Conservation (phyloP, 2,888 invertebrate genomes). For the Zygothrica quintamaculata region DNA sequence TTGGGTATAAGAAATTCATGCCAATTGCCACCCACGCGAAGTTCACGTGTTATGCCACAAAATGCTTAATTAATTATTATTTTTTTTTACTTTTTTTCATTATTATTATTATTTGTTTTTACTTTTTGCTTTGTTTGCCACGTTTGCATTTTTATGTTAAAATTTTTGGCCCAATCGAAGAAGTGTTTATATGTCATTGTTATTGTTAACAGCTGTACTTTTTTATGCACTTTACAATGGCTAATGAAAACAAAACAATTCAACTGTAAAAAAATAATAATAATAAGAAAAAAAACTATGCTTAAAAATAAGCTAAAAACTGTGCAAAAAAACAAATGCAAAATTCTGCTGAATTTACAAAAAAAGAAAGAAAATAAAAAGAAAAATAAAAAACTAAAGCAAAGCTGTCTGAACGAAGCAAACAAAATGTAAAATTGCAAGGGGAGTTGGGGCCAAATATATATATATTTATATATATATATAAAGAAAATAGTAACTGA, state of each 20-base stretch:
- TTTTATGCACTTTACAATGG: constrained; percentile 64
- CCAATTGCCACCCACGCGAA: constrained; percentile 47
- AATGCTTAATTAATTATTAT: constrained; percentile 77
- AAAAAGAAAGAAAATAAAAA: too few species aligned
- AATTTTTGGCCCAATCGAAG: background rate
- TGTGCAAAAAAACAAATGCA: constrained; percentile 24
- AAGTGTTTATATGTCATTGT: constrained; percentile 67
- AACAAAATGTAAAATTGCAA: constrained; percentile 41
- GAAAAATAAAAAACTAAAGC: constrained; percentile 24
- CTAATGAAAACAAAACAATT: constrained; percentile 52
- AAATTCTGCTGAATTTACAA: constrained; percentile 63
- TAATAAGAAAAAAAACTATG: constrained; percentile 12
- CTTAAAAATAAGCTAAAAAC: constrained; percentile 30
- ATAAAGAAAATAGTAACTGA: background rate
- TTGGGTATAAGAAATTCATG: constrained; percentile 8
- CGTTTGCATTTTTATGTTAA: constrained; percentile 44
- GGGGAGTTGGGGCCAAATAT: constrained; percentile 22
- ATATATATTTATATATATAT: constrained; percentile 1
- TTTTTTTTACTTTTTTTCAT: too few species aligned
- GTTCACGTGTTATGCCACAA: constrained; percentile 48
- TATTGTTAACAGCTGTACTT: constrained; percentile 76
- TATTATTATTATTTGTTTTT: too few species aligned
- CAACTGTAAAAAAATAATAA: constrained; percentile 15
- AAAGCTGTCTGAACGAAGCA: constrained; percentile 20
- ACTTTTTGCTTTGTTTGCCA: constrained; percentile 28